Conservation (phyloP, 2,113 vertebrate genomes). For the Ardeotis arabs region DNA sequence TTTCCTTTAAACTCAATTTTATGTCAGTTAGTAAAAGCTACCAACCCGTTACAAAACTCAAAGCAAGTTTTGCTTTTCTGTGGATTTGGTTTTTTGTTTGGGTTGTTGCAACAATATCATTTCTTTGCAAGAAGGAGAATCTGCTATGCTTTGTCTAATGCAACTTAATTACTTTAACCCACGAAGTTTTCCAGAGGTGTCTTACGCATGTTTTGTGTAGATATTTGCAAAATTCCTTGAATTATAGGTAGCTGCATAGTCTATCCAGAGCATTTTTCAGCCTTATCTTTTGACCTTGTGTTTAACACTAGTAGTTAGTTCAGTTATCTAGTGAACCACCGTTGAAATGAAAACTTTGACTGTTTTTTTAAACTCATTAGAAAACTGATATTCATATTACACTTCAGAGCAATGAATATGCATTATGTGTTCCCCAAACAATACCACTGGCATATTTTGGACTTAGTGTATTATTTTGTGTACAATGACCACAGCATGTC, state of each 20-base stretch:
- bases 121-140: not conserved
- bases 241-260: not conserved
- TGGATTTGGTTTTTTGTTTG: not conserved
- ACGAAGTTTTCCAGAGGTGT: not conserved
- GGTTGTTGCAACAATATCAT: not conserved
- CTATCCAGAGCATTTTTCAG: not conserved
- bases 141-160: not conserved
- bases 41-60: not conserved
- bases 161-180: not conserved
- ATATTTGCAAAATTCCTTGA: not conserved
- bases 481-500: not conserved
- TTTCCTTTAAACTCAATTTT: not conserved
- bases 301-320: not conserved
- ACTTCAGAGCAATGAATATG: not conserved
- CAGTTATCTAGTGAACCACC: not conserved
- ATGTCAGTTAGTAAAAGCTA: not conserved
- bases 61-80: not conserved
- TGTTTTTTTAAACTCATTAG: not conserved
- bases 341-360: not conserved
- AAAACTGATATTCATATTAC: not conserved
- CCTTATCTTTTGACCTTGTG: not conserved
- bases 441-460: not conserved
- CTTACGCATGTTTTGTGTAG: fast-evolving
- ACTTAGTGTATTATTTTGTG: not conserved
- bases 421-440: not conserved